Evolutionary conservation across 2,113 vertebrate species (phyloP), one percentile per base, ranked within the genome.

Genomic region (Balaeniceps rex): DNA sequence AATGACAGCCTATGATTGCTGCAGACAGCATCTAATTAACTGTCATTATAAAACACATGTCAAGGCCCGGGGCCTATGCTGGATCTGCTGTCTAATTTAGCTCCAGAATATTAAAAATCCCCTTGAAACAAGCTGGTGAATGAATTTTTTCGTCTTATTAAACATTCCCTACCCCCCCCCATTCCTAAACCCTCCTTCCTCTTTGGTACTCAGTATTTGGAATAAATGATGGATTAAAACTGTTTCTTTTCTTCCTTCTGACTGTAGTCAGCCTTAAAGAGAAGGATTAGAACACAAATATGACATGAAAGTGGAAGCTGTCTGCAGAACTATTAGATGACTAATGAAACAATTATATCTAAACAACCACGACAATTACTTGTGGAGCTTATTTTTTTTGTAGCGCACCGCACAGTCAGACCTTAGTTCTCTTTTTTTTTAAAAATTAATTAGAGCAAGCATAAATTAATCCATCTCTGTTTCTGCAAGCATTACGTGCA

Each of bases 11-110:
- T 98, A 96, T 99, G 99, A 99, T 99, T 99, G 98, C 98, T 96
- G 98, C 97, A 98, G 98, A 99, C 99, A 99, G 98, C 98, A 97
- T 98, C 98, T 98, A 99, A 99, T 99, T 99, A 99, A 98, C 98
- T 98, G 98, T 99, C 99, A 99, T 99, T 99, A 99, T 95, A 97
- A 98, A 99, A 98, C 99, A 99, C 99, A 99, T 99, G 99, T 98
- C 98, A 98, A 97, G 98, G 98, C 98, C 98, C 31, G 58, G 83
- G 98, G 98, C 98, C 96, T 96, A 83, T 68, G 97, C 97, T 88
- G 94, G 96, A 97, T 96, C 96, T 14, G 87, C 97, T 94, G 97
- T 94, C 97, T 98, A 52, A 98, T 98, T 98, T 97, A 96, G 94
- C 97, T 95, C 94, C 70, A 78, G 98, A 98, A 98, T 98, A 98